Percentiles rank a stretch among this genome's conserved stretches.
Evolutionary conservation across 2,888 invertebrate genomes (phyloP).

Genomic region (Macrophya annulata): DNA sequence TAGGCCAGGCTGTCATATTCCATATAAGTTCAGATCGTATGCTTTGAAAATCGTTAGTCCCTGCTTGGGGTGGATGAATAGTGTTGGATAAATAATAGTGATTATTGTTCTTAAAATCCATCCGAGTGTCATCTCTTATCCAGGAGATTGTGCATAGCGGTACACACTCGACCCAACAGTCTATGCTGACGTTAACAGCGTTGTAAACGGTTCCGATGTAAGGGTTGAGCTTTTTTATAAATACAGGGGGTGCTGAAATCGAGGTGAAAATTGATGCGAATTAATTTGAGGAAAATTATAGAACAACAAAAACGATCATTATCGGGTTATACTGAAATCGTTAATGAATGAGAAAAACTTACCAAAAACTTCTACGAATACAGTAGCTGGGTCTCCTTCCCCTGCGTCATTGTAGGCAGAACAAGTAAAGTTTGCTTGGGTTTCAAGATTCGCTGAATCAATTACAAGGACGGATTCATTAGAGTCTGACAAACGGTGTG

Average conservation of each 20-base stretch:
- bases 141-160: slow-evolving; percentile 93
- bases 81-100: slow-evolving; percentile 87
- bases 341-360: slow-evolving; percentile 59
- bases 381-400: slow-evolving; percentile 86
- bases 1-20: slow-evolving; percentile 93
- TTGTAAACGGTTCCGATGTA: slow-evolving; percentile 92
- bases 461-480: slow-evolving; percentile 90
- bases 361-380: slow-evolving; percentile 88
- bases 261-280: slow-evolving; percentile 83
- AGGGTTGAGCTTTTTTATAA: slow-evolving; percentile 91
- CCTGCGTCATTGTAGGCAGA: slow-evolving; percentile 93
- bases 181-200: slow-evolving; percentile 85
- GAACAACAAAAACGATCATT: no score
- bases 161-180: slow-evolving; percentile 94
- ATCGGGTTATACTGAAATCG: slow-evolving; percentile 65
- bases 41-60: slow-evolving; percentile 94
- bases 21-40: slow-evolving; percentile 93
- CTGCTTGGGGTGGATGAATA: slow-evolving; percentile 87
- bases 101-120: slow-evolving; percentile 82
- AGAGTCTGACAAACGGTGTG: slow-evolving; percentile 88
- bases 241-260: slow-evolving; percentile 91
- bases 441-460: slow-evolving; percentile 91
- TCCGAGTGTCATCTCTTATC: slow-evolving; percentile 89
- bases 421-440: slow-evolving; percentile 94
- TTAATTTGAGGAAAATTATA: slow-evolving; percentile 83